These are phyloP conservation scores for Rhopalosiphum nymphaeae DNA, from an alignment of 2,888 invertebrate species.

Conservation along the genomic window DNA sequence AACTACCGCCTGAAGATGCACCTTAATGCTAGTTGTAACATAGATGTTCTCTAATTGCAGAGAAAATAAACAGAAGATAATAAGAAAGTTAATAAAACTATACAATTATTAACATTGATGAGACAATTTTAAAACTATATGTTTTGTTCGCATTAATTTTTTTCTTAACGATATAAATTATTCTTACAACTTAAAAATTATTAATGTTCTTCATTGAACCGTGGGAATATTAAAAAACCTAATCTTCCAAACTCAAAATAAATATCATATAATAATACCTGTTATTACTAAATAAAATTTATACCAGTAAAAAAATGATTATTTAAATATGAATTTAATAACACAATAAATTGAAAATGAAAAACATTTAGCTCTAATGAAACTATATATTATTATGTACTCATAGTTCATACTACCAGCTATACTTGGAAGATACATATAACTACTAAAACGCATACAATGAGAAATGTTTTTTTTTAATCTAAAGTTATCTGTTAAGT, in stretches of 20 bases:
- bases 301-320: background rate
- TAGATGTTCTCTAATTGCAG: conserved; percentile 47
- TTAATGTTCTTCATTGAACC: background rate
- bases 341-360: background rate
- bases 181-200: background rate
- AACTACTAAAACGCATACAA: background rate
- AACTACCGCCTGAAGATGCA: conserved; percentile 37
- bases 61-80: conserved; percentile 24
- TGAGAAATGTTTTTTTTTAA: background rate
- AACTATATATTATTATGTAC: background rate
- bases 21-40: conserved; percentile 11
- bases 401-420: background rate
- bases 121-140: conserved; percentile 12
- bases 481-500: background rate
- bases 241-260: background rate
- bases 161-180: background rate
- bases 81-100: conserved; percentile 34
- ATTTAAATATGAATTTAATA: background rate
- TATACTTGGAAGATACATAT: background rate
- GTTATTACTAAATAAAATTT: background rate
- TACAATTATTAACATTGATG: conserved; percentile 9
- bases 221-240: conserved; percentile 37
- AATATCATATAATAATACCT: background rate
- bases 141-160: background rate
- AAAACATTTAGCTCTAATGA: background rate